phyloP scores from a whole-genome alignment of 2,888 invertebrate species.

The Xiphydria camelus region DNA sequence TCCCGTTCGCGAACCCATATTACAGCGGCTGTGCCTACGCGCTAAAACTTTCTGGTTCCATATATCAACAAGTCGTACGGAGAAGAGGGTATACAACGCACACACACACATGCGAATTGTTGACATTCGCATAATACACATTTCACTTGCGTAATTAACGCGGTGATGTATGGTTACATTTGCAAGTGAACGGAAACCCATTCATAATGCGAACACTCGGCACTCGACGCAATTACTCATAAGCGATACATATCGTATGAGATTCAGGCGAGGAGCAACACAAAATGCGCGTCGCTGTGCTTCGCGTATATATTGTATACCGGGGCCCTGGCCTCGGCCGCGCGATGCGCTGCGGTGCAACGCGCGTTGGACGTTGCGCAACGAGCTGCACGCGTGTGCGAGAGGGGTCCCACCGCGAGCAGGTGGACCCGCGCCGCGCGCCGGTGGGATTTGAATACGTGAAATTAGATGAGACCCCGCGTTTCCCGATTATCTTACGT shows the following conservation, averaged over 20 bases:
- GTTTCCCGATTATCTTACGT: too few relatives aligned
- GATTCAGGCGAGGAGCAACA: constrained; percentile 29
- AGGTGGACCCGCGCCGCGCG: too few relatives aligned
- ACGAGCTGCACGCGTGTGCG: too few relatives aligned
- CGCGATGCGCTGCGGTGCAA: too few relatives aligned
- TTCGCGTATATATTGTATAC: too few relatives aligned
- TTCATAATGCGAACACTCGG: constrained; percentile 48
- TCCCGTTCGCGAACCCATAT: too few relatives aligned
- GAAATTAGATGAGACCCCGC: too few relatives aligned
- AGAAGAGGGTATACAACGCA: constrained; percentile 20
- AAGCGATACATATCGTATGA: constrained; percentile 47
- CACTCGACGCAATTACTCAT: constrained; percentile 49
- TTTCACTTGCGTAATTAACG: constrained; percentile 51
- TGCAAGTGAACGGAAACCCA: constrained; percentile 46
- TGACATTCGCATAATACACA: constrained; percentile 49
- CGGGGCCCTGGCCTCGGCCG: too few relatives aligned
- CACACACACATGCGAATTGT: constrained; percentile 38
- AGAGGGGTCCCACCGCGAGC: too few relatives aligned
- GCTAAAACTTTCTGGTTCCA: background rate
- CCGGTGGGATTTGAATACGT: too few relatives aligned
- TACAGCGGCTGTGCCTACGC: background rate
- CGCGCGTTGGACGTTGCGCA: too few relatives aligned
- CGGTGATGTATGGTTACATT: constrained; percentile 49
- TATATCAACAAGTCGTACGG: background rate
- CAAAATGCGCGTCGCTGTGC: constrained; percentile 24